Evolutionary conservation across 2,888 invertebrate species (phyloP).

Genomic region (Sarcophaga carnaria): DNA sequence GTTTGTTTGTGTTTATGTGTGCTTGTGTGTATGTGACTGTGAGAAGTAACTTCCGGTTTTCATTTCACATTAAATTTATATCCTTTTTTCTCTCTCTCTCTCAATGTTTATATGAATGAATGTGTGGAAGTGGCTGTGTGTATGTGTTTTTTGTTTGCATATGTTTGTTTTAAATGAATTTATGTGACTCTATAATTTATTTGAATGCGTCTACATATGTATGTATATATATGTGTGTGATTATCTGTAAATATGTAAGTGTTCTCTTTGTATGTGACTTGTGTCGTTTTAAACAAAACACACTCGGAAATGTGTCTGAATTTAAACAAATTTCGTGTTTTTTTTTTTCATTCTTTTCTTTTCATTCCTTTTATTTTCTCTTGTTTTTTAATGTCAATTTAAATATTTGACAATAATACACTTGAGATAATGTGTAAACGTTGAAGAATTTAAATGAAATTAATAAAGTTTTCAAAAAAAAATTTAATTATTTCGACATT

Average conservation of each 20-base stretch:
- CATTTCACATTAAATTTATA: constrained; percentile 70
- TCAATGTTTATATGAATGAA: too few species aligned
- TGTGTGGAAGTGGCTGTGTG: constrained; percentile 9
- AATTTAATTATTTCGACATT: too few species aligned
- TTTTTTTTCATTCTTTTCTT: too few species aligned
- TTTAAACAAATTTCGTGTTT: constrained; percentile 6
- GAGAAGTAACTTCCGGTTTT: constrained; percentile 72
- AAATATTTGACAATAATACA: constrained; percentile 60
- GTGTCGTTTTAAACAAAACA: not conserved
- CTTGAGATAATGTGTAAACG: constrained; percentile 47
- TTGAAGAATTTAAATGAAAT: not conserved
- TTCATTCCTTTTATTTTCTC: not conserved
- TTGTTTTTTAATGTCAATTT: constrained; percentile 37
- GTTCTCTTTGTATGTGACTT: too few species aligned
- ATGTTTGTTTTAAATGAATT: constrained; percentile 38
- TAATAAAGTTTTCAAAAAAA: too few species aligned
- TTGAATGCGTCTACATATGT: not conserved
- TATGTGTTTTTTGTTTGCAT: not conserved
- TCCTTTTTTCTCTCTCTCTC: not conserved
- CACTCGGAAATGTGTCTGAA: constrained; percentile 29
- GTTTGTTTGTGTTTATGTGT: constrained; percentile 49
- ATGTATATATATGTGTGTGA: too few species aligned
- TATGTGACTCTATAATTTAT: constrained; percentile 51
- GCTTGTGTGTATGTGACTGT: constrained; percentile 41
- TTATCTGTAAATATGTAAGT: too few species aligned